phyloP scores from a whole-genome alignment of 35 echinoderm and acorn worm species.

The Heliocidaris erythrogramma region DNA sequence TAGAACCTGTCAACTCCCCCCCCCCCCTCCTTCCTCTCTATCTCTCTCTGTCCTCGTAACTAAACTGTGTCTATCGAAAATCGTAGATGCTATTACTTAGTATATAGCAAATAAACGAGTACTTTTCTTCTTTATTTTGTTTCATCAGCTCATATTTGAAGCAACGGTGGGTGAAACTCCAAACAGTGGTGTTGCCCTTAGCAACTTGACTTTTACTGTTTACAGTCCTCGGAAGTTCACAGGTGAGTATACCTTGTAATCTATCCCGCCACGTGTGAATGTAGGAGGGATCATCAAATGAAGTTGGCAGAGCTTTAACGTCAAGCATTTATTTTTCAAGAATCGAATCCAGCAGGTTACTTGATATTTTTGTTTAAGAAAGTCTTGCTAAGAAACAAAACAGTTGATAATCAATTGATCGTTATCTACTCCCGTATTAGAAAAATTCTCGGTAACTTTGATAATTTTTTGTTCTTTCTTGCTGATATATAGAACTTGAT shows the following conservation, averaged over 20 bases:
- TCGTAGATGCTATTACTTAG: too few relatives aligned
- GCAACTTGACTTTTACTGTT: conserved; percentile 36
- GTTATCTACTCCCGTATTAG: too few relatives aligned
- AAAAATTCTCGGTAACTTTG: too few relatives aligned
- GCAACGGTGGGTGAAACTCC: background rate
- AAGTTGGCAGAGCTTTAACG: background rate
- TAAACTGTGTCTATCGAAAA: too few relatives aligned
- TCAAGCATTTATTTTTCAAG: background rate
- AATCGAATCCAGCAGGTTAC: background rate
- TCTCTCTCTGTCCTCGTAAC: too few relatives aligned
- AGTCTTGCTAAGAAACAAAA: too few relatives aligned
- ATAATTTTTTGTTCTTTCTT: too few relatives aligned
- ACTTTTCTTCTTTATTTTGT: background rate
- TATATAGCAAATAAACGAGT: background rate
- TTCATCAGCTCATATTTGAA: conserved; percentile 40
- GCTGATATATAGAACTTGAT: too few relatives aligned
- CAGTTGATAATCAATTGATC: too few relatives aligned
- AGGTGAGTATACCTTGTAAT: background rate
- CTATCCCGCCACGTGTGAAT: background rate
- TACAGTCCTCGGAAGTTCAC: conserved; percentile 18
- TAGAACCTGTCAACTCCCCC: too few relatives aligned
- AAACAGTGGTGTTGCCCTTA: conserved; percentile 34
- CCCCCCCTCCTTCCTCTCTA: too few relatives aligned
- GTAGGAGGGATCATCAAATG: background rate
- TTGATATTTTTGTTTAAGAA: too few relatives aligned